Base-by-base conservation (phyloP, 2,888 invertebrate species). In the Patella pellucida region DNA sequence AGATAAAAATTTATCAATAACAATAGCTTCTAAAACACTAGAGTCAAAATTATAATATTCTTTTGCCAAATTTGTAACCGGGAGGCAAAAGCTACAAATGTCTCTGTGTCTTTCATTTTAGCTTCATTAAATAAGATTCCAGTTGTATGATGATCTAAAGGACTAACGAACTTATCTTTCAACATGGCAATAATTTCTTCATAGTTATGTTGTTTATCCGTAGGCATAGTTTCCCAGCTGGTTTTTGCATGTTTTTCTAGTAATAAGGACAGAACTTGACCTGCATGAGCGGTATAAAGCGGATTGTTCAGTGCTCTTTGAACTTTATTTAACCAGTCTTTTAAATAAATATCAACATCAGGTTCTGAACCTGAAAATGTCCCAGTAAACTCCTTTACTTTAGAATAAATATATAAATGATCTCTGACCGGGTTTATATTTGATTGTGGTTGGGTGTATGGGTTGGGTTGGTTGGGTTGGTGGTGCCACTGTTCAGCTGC, bases 31-130 rank as follows among this genome's bases (percentile, higher is more conserved):
- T 19, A 14, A 23, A 23, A 62, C 23, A 7, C 19, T 12, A 5
- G 62, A 62, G 62, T 62, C 62, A 62, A 62, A 62, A 9, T 62
- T 15, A 19, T 62, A 62, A 62, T 62, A 62, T 62, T 62, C 62
- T 62, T 23, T n/a, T 23, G 62, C 62, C 19, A 19, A 62, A 19
- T 23, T 16, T 62, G 19, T 62, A 62, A 62, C 12, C 62, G 2
- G 19, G 62, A 9, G 19, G 19, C 62, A 62, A 62, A 62, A 16
- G 56, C 56, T 62, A 19, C 56, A 62, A 62, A 62, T 19, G 19
- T 19, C 19, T 62, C 56, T 5, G 19, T 19, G 15, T 62, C 19
- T 19, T 62, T 62, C 16, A 62, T 19, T 62, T 15, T 62, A 9
- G 56, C 56, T 62, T 62, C 56, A 19, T 62, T 62, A 15, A 62